These are phyloP conservation scores for Metopolophium dirhodum DNA, from an alignment of 1,140 invertebrate species.

Conservation along the genomic window DNA sequence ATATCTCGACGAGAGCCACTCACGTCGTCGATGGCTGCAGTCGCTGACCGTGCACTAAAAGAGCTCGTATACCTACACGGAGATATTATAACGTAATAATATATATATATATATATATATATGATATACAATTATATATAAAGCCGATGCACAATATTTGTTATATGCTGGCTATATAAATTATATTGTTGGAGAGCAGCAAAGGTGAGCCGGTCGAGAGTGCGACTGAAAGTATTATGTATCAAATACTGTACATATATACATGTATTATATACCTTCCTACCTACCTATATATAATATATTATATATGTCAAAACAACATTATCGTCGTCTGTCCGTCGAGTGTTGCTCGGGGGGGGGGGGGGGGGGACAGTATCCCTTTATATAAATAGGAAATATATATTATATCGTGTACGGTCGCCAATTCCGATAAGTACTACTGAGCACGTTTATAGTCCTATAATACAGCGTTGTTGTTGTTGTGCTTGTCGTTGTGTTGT, in stretches of 20 bases:
- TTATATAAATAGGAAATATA: not conserved
- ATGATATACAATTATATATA: not conserved
- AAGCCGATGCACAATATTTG: not conserved
- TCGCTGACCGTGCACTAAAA: not conserved
- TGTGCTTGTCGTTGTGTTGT: not conserved
- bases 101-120: too few relatives aligned
- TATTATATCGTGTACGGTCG: not conserved
- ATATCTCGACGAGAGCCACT: not conserved
- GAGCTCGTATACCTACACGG: too few relatives aligned
- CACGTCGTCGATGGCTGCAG: not conserved
- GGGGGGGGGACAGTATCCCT: too few relatives aligned
- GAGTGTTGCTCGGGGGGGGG: not conserved
- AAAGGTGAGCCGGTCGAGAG: not conserved
- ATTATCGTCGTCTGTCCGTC: not conserved
- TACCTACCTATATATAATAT: too few relatives aligned
- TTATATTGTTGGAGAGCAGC: not conserved
- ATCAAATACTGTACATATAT: not conserved
- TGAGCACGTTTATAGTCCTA: too few relatives aligned
- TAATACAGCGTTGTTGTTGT: not conserved
- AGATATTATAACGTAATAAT: too few relatives aligned
- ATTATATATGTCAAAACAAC: not conserved
- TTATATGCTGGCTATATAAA: not conserved
- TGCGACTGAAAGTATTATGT: not conserved
- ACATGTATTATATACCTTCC: too few relatives aligned
- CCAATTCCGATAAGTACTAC: constrained; percentile 1